These are phyloP conservation scores for Microcebus ravelobensis DNA, from an alignment of 2,113 vertebrate species.

Conservation along the genomic window DNA sequence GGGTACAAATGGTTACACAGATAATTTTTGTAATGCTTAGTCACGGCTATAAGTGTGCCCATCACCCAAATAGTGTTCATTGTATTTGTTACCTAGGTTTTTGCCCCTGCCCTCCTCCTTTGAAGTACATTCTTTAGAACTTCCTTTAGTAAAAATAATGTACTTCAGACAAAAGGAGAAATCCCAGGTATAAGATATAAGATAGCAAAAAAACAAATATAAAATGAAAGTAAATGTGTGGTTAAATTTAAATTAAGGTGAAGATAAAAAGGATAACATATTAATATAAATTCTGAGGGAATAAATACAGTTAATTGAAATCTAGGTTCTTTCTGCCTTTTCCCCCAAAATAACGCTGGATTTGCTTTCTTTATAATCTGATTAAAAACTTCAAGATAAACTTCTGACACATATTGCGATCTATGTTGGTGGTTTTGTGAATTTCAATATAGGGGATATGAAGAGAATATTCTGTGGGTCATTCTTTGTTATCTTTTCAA, in stretches of 20 bases:
- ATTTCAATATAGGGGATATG: not conserved
- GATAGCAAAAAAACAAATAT: not conserved
- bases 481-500: not conserved
- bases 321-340: not conserved
- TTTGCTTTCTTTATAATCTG: not conserved
- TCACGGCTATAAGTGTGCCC: too few species aligned
- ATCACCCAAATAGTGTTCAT: too few species aligned
- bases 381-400: not conserved
- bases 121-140: too few species aligned
- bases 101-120: too few species aligned
- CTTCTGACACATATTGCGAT: not conserved
- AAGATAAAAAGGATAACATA: not conserved
- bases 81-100: too few species aligned
- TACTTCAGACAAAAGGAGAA: not conserved
- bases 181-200: not conserved
- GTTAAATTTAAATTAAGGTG: not conserved
- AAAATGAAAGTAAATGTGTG: not conserved
- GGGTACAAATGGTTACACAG: too few species aligned
- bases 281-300: not conserved
- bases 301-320: not conserved
- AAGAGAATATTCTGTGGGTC: not conserved
- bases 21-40: too few species aligned
- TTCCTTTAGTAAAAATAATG: too few species aligned
- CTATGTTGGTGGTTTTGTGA: not conserved
- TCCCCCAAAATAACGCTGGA: not conserved